These are phyloP conservation scores for Dicyrtomina minuta DNA, from an alignment of 2,888 invertebrate species.

Conservation along the genomic window DNA sequence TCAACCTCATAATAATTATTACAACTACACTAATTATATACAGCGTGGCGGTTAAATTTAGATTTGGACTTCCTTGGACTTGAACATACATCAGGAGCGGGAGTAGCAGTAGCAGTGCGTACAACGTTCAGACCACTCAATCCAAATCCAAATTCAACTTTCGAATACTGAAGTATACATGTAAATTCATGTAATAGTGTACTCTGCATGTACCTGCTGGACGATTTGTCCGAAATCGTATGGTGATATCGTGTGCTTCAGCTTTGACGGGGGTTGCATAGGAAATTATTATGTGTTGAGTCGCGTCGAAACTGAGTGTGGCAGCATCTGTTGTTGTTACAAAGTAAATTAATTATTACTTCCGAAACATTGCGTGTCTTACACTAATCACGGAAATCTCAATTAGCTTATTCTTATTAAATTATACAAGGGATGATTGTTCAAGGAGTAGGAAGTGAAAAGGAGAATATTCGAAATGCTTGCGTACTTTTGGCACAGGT, in stretches of 20 bases:
- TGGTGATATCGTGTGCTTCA: slow-evolving; percentile 84
- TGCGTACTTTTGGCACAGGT: slow-evolving; percentile 80
- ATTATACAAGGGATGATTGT: slow-evolving; percentile 9
- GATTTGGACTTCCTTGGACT: not conserved
- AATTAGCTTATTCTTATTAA: slow-evolving; percentile 31
- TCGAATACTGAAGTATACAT: not conserved
- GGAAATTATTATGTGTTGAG: slow-evolving; percentile 78
- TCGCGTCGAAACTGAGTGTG: slow-evolving; percentile 83
- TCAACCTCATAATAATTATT: slow-evolving; percentile 15
- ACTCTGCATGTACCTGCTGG: slow-evolving; percentile 25
- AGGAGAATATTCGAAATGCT: no score
- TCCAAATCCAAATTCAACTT: no score
- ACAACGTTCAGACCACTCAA: not conserved
- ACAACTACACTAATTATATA: not conserved
- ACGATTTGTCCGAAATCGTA: slow-evolving; percentile 60
- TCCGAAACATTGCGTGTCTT: slow-evolving; percentile 27
- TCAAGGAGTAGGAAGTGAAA: not conserved
- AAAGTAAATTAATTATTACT: slow-evolving; percentile 27
- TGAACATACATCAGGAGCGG: no score
- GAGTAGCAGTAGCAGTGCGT: not conserved
- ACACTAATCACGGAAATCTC: slow-evolving; percentile 28
- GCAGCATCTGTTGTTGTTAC: slow-evolving; percentile 69
- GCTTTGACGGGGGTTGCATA: slow-evolving; percentile 72
- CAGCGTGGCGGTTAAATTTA: not conserved
- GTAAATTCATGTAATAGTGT: no score